Evolutionary conservation across 2,113 vertebrate species (phyloP), one percentile per base, ranked within the genome.

Genomic region (Xyliphius kryptos): DNA sequence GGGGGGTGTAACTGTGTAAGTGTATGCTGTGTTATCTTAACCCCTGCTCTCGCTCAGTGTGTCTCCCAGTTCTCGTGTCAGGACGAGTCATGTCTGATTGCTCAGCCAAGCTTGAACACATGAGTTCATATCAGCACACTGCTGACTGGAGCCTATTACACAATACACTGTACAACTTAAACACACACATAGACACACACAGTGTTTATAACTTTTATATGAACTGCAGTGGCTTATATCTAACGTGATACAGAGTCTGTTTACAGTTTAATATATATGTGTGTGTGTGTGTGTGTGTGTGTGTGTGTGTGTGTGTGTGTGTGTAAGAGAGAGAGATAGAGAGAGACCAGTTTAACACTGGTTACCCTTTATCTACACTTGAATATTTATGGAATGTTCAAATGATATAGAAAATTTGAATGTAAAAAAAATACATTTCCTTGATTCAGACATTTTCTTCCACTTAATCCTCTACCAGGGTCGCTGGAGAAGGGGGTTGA

Each of bases 91-190:
- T 40, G 48, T 65, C 47, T 36, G 54, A 56, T 52, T 66, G 71
- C 62, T 73, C 62, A 73, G 62, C 62, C 62, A 56, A 56, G 57
- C 68, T 53, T 69, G 26, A 73, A 69, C 61, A 66, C 62, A 63
- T 49, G 56, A 64, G 70, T 68, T 68, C 59, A 63, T 54, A 64
- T 67, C 53, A 59, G 64, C 56, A 52, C 64, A 59, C 48, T 32
- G 21, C 64, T 9, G 32, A 41, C 38, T 53, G 53, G 16, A 61
- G 32, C 49, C 13, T 10, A n/a, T 19, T 61, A 20, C 32, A 9
- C 12, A 8, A 19, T 46, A 9, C 20, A 26, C 15, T 46, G 43
- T 46, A 47, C 41, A 9, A 54, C 5, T 14, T 9, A 32, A 2
- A 52, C 9, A 52, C 49, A 52, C 15, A 57, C 38, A 58, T 20